Base-by-base conservation (phyloP, 2,888 invertebrate species). In the Saturnia japonica region DNA sequence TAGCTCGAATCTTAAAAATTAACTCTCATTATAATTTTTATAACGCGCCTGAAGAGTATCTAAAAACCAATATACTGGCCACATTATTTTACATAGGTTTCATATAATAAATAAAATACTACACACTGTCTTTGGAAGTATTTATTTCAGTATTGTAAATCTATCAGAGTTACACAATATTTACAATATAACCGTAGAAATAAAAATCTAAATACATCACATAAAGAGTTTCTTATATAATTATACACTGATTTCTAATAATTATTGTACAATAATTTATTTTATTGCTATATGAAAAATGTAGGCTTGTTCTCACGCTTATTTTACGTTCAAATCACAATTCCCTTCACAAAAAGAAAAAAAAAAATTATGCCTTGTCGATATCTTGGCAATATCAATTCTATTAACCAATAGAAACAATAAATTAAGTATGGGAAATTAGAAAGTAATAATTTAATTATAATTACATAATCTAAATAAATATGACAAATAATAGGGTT, bases 201-300 rank as follows among this genome's bases (percentile, higher is more conserved):
- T 67, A 70, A 67, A 67, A 81, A 81, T 84, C 81, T 83, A 83
- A 76, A 82, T 82, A 81, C 80, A 87, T 88, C 88, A 88, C 88
- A 60, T 60, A 86, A 81, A 82, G 80, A 82, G 83, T 84, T 80
- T 81, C 77, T 74, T 80, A 78, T 82, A 78, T 73, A 75, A 69
- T 77, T 76, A 79, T 78, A 60, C 6, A 14, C 57, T 16, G 57
- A 28, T 60, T 28, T 28, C 57, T 28, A 60, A 28, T 11, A 0
- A 54, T n/a, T 22, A 22, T 54, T 11, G 28, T 28, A 60, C 57
- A 60, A 28, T 14, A 60, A 28, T 14, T 57, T 14, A 60, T 60
- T 22, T 54, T 60, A 25, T 60, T 28, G 57, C 28, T 60, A 11
- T 54, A 60, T 25, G 12, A 60, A 28, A 60, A 60, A 60, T 28